Evolutionary conservation across 2,797 vertebrate genomes (phyloP), one percentile per base, ranked within the genome.

Genomic region (Ceyx erithaca): DNA sequence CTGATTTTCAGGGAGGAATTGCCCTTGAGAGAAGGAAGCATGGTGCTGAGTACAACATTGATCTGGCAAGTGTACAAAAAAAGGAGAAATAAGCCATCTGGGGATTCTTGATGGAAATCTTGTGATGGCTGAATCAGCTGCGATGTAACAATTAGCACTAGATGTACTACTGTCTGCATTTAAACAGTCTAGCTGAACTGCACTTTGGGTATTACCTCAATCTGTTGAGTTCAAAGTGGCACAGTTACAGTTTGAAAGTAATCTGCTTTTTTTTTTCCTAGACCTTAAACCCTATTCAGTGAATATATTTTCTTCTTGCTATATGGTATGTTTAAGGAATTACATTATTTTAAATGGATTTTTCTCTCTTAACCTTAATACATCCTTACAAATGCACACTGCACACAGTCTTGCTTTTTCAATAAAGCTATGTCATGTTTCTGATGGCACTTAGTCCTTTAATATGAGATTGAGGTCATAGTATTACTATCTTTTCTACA

Each of bases 61-160:
- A 81, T 85, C 62, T 92, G 91, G 87, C 70, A 80, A 63, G 35
- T 14, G 9, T 79, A 84, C 75, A 91, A 85, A 81, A 41, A 94
- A 55, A 68, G 52, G 79, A 43, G 86, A 94, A 55, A 67, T 64
- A 84, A 95, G 87, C 69, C 89, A 89, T 51, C 75, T 92, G 88
- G 76, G 86, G 88, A 87, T 92, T 95, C 91, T 90, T 59, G 58
- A n/a, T 71, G 70, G 82, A 93, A 93, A 59, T 75, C 51, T 91
- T 72, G 93, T 13, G 30, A 57, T 83, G 37, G 58, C 31, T 76
- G 64, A 84, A 86, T 73, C 43, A 86, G 14, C 48, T 63, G 28
- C 67, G 33, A 9, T 63, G 80, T 33, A 79, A 84, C 76, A 46
- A 71, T 87, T 81, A 87, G 78, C 33, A 30, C 28, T 81, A 91